A percentile compares a stretch with the other conserved stretches of the same genome.
Conservation (phyloP, 2,888 invertebrate genomes). For the Carabus problematicus region DNA sequence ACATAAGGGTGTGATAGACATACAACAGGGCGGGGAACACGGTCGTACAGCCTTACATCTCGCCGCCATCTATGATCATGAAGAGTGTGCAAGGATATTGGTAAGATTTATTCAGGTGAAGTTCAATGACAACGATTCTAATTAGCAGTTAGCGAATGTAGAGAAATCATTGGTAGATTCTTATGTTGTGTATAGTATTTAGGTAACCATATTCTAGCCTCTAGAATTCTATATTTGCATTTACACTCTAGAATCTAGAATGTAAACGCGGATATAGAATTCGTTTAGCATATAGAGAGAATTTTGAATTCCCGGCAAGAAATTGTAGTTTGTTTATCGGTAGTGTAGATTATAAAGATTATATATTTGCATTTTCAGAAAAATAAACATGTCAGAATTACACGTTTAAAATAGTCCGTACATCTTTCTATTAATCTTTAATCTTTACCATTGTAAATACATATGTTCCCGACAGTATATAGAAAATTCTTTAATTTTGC, state of each 20-base stretch:
- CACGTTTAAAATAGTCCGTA: too few species aligned
- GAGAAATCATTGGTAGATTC: not conserved
- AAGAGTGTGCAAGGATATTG: conserved; percentile 80
- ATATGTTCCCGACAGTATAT: too few species aligned
- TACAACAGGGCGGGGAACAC: conserved; percentile 79
- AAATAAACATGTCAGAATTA: too few species aligned
- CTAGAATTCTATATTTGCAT: not conserved
- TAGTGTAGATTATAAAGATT: too few species aligned
- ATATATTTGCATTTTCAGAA: too few species aligned
- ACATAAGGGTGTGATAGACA: conserved; percentile 73
- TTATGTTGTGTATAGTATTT: not conserved
- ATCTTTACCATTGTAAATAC: too few species aligned
- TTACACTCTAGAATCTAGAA: not conserved
- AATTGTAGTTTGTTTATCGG: too few species aligned
- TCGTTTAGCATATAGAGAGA: not conserved
- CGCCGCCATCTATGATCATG: conserved; percentile 84
- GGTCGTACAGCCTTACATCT: conserved; percentile 84
- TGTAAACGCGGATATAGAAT: not conserved
- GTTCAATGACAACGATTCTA: not conserved
- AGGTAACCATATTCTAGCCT: not conserved
- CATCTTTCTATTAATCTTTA: too few species aligned
- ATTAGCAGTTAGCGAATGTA: not conserved
- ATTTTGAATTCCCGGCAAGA: too few species aligned
- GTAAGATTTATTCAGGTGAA: conserved; percentile 61
- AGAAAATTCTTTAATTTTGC: too few species aligned